Percentiles rank a stretch among this genome's conserved stretches.
Evolutionary conservation across 2,113 vertebrate species (phyloP).

Genomic region (Tetraodon nigroviridis): DNA sequence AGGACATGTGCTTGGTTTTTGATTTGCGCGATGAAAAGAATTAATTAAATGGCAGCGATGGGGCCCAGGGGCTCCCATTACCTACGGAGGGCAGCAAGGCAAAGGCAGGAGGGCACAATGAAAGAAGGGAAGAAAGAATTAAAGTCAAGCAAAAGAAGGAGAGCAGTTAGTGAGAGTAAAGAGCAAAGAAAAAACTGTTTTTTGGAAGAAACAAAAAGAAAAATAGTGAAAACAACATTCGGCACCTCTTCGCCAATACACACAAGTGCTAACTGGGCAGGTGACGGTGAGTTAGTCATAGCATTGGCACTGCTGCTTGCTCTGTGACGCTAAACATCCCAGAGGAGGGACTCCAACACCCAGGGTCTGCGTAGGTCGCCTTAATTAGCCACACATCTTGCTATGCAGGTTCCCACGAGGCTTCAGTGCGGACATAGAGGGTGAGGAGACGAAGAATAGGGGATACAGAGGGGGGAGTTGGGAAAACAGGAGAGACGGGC

Average conservation of each 20-base stretch:
- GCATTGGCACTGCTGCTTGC: conserved; percentile 23
- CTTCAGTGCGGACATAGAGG: conserved; percentile 52
- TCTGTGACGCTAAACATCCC: conserved; percentile 53
- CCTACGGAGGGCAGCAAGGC: conserved; percentile 27
- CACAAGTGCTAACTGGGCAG: neutral
- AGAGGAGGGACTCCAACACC: conserved; percentile 57
- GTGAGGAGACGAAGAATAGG: conserved; percentile 42
- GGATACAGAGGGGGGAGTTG: conserved; percentile 18
- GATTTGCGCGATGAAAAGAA: conserved; percentile 65
- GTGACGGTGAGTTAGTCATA: conserved; percentile 43
- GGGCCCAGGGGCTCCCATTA: conserved; percentile 40
- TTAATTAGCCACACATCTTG: conserved; percentile 68
- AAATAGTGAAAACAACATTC: conserved; percentile 24
- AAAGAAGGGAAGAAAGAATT: conserved; percentile 14
- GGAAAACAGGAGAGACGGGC: conserved; percentile 32
- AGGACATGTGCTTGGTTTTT: conserved; percentile 58
- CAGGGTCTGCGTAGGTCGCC: conserved; percentile 51
- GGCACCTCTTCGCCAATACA: conserved; percentile 34
- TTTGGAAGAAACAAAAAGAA: neutral
- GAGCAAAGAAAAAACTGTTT: conserved; percentile 13
- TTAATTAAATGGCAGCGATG: conserved; percentile 56
- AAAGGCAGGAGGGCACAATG: conserved; percentile 18
- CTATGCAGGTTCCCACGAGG: conserved; percentile 40
- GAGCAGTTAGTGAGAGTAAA: conserved; percentile 14
- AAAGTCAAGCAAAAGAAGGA: conserved; percentile 3